Evolutionary conservation across 2,888 invertebrate genomes (phyloP).

Genomic region (Chesias legatella): DNA sequence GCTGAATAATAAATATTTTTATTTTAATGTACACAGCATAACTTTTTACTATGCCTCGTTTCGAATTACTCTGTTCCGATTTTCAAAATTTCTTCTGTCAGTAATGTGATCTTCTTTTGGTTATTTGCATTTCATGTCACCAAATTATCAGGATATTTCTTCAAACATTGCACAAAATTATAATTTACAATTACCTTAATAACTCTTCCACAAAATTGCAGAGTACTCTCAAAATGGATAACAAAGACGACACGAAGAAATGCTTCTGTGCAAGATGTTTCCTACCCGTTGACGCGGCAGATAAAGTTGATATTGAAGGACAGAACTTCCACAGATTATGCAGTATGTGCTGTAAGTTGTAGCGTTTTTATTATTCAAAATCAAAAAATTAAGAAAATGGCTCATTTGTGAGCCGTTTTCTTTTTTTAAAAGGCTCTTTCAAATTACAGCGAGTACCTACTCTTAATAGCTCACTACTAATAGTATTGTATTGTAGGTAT

Average conservation of each 20-base stretch:
- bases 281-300: conserved; percentile 54
- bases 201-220: conserved; percentile 35
- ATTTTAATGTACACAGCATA: no score
- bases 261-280: conserved; percentile 70
- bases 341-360: conserved; percentile 72
- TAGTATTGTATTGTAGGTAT: conserved; percentile 46
- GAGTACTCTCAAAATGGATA: conserved; percentile 47
- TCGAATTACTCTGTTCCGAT: conserved; percentile 9
- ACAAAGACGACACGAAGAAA: conserved; percentile 58
- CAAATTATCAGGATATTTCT: conserved; percentile 52
- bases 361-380: no score
- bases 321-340: conserved; percentile 66
- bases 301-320: conserved; percentile 62
- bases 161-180: conserved; percentile 22
- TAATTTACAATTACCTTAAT: conserved; percentile 3
- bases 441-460: no score
- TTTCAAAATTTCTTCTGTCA: conserved; percentile 31
- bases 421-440: no score
- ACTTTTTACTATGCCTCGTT: no score
- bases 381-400: no score
- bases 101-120: conserved; percentile 33
- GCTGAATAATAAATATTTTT: no score
- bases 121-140: conserved; percentile 46
- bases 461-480: background rate
- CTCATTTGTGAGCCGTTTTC: no score